A percentile compares a stretch with the other conserved stretches of the same genome.
These are phyloP conservation scores for Thermophis baileyi DNA, from an alignment of 2,113 vertebrate species.

Conservation along the genomic window DNA sequence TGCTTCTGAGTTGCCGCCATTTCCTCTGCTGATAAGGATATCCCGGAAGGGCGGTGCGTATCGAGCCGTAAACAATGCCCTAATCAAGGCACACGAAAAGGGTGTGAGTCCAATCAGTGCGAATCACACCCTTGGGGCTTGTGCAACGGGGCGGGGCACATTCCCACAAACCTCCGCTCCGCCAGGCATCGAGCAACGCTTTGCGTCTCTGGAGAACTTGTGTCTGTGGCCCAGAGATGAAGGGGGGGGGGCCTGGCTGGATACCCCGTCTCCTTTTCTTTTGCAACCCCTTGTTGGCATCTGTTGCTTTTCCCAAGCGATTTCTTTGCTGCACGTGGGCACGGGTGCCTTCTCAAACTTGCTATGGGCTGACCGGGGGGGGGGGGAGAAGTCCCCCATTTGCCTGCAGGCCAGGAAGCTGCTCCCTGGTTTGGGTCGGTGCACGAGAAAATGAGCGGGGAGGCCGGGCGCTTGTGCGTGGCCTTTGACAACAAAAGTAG, in stretches of 20 bases:
- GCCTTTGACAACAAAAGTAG: no score
- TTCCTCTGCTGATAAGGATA: no score
- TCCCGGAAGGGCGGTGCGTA: no score
- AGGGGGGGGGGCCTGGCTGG: neutral
- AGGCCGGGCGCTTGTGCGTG: no score
- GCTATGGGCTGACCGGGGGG: no score
- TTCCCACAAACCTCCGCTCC: neutral
- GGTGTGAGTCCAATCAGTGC: neutral
- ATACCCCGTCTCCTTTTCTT: neutral
- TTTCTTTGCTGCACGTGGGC: neutral
- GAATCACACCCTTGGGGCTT: neutral
- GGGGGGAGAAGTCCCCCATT: no score
- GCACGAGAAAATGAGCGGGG: no score
- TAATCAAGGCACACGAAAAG: neutral
- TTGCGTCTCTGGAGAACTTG: neutral
- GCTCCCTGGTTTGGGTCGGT: no score
- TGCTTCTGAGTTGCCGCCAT: no score
- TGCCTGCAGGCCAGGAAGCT: no score
- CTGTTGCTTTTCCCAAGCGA: neutral
- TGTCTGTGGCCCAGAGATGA: neutral
- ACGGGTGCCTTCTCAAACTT: neutral
- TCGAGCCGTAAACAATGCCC: no score
- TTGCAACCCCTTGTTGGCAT: neutral
- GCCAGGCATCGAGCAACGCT: accelerated
- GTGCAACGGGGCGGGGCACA: neutral